Evolutionary conservation across 2,888 invertebrate species (phyloP), one percentile per base, ranked within the genome.

Genomic region (Eutolmus rufibarbis): DNA sequence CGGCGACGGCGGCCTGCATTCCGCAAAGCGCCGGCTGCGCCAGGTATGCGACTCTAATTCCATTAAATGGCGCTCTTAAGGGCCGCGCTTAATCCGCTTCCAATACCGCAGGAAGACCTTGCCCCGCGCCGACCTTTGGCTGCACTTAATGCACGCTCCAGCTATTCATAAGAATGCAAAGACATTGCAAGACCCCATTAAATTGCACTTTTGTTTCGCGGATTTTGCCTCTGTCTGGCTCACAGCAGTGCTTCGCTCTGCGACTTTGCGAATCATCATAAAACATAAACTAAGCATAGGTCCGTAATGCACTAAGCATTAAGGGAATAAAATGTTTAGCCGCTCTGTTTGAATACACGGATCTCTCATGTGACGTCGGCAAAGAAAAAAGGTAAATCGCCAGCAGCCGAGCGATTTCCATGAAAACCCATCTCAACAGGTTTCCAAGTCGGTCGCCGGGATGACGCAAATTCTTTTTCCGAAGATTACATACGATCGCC

Each of bases 91-190:
- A 86, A 86, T 86, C 79, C 86, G 78, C 78, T 31, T 86, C 74
- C 87, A 87, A 87, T 87, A 87, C 34, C 82, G 74, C 5, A 51
- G 34, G 14, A 14, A 57, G 82, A 87, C 87, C 87, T 87, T 87
- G 87, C 81, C 74, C 78, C 40, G 19, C 5, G 9, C 56, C 57
- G 57, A 82, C 82, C 82, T 66, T 82, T 57, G 16, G 57, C 37
- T 82, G 37, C 82, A 76, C 9, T 28, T 66, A 23, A 19, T 28
- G 28, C 66, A 28, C 23, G 28, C 66, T 12, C 66, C 66, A 28
- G 7, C 66, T 28, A 66, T 9, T 66, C 28, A 12, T 0, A 12
- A 66, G 28, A 23, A 66, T 66, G 66, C 28, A 28, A 16, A 56
- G 66, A 66, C 66, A 14, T 4, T 12, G 28, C 66, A 9, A 66